phyloP scores from a whole-genome alignment of 2,113 vertebrate species.

The human region GRCh38 chr1:117331501-117332000 shows the following conservation, averaged over 20 bases:
- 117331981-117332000: constrained; percentile 46
- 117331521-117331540: neutral
- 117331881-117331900: constrained; percentile 17
- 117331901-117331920: neutral
- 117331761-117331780: neutral
- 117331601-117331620: neutral
- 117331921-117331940: constrained; percentile 31
- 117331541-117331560: neutral
- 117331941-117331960: neutral
- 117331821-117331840: neutral
- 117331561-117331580: neutral
- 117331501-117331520: neutral
- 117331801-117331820: neutral
- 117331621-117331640: neutral
- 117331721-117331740: neutral
- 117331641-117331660: neutral
- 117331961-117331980: constrained; percentile 29
- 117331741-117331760: neutral
- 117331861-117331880: neutral
- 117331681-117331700: constrained; percentile 5
- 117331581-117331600: neutral
- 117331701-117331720: neutral
- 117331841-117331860: neutral
- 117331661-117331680: neutral
- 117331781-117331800: neutral